Conservation (phyloP, 2,888 invertebrate genomes). For the Nomada fabriciana region DNA sequence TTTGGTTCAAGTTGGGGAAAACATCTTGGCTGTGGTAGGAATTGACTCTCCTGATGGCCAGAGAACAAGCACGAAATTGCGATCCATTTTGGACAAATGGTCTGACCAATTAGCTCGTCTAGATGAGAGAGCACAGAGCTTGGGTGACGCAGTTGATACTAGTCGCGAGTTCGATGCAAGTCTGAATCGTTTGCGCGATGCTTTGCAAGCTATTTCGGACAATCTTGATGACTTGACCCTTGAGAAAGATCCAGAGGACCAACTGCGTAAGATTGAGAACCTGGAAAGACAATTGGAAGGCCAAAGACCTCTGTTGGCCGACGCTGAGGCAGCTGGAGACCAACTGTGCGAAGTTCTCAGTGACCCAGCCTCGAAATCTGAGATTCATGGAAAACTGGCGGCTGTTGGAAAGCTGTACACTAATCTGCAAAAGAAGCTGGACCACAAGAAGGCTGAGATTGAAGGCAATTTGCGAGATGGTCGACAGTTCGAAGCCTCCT, state of each 20-base stretch:
- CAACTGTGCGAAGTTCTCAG: slow-evolving; percentile 94
- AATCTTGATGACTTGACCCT: slow-evolving; percentile 92
- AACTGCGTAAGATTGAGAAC: slow-evolving; percentile 94
- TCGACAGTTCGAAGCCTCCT: slow-evolving; percentile 94
- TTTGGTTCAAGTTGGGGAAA: slow-evolving; percentile 92
- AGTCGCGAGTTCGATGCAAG: slow-evolving; percentile 97
- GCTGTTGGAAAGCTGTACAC: slow-evolving; percentile 95
- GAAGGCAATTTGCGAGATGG: slow-evolving; percentile 95
- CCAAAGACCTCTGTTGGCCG: slow-evolving; percentile 94
- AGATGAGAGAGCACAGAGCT: slow-evolving; percentile 94
- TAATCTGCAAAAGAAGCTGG: slow-evolving; percentile 94
- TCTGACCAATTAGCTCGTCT: slow-evolving; percentile 91
- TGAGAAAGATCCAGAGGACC: slow-evolving; percentile 94
- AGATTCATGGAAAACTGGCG: slow-evolving; percentile 94
- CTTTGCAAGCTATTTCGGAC: slow-evolving; percentile 94
- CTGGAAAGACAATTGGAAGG: slow-evolving; percentile 95
- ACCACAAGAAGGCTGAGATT: slow-evolving; percentile 95
- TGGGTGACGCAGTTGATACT: slow-evolving; percentile 96
- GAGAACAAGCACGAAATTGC: slow-evolving; percentile 90
- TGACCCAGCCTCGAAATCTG: slow-evolving; percentile 95
- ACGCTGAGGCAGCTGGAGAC: slow-evolving; percentile 95
- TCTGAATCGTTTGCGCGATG: slow-evolving; percentile 92
- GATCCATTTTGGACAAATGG: slow-evolving; percentile 91
- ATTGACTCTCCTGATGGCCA: slow-evolving; percentile 87
- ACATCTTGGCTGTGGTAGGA: slow-evolving; percentile 88